phyloP scores from a whole-genome alignment of 2,113 vertebrate genomes.

The Podarcis raffonei region DNA sequence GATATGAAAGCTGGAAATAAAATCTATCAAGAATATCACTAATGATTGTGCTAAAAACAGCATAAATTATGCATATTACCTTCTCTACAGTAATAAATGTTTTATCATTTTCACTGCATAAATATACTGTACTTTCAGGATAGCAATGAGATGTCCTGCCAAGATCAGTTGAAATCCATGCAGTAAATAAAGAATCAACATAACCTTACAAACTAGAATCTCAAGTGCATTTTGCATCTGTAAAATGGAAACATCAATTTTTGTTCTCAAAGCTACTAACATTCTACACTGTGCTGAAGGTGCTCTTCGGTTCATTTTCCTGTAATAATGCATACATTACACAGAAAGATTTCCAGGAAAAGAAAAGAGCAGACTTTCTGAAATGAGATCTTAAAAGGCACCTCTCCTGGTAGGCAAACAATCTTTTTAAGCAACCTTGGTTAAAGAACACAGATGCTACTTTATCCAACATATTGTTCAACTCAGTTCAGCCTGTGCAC shows the following conservation, averaged over 20 bases:
- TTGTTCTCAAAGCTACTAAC: constrained; percentile 63
- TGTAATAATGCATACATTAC: constrained; percentile 9
- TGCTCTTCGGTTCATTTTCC: constrained; percentile 44
- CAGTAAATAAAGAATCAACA: constrained; percentile 88
- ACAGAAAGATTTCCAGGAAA: constrained; percentile 49
- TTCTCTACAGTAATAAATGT: constrained; percentile 99
- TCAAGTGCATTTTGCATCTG: constrained; percentile 77
- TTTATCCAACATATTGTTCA: constrained; percentile 30
- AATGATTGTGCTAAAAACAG: constrained; percentile 99
- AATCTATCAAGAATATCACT: constrained; percentile 98
- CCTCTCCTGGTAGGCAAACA: constrained; percentile 41
- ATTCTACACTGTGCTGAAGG: constrained; percentile 43
- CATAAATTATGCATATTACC: constrained; percentile 99
- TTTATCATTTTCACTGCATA: constrained; percentile 99
- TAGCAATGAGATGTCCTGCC: constrained; percentile 88
- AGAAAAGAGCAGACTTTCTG: constrained; percentile 47
- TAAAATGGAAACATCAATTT: constrained; percentile 72
- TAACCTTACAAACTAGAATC: constrained; percentile 80
- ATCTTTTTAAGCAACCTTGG: constrained; percentile 34
- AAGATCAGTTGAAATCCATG: constrained; percentile 89
- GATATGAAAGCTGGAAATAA: constrained; percentile 91
- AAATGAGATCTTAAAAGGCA: constrained; percentile 51
- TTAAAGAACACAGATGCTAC: constrained; percentile 47
- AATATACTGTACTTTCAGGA: constrained; percentile 93
- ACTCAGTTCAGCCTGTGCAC: constrained; percentile 24